These are phyloP conservation scores for Exaiptasia diaphana DNA, from an alignment of 64 coral and sea anemone species.

Conservation along the genomic window DNA sequence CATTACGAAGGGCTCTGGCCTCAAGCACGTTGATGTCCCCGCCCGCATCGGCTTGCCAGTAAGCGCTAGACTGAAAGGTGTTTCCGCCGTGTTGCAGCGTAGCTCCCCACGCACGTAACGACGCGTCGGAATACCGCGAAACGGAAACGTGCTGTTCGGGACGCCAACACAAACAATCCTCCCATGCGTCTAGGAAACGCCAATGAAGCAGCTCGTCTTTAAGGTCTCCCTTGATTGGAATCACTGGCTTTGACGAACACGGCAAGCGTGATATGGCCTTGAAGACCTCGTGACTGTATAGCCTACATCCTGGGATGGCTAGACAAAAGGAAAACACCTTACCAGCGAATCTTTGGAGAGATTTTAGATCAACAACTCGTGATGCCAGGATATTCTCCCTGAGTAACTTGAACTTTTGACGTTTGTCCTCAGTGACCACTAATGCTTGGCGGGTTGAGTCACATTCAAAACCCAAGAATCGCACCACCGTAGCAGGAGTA, in stretches of 20 bases:
- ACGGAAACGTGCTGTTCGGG: not conserved
- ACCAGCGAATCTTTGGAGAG: constrained; percentile 37
- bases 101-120: constrained; percentile 20
- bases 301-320: constrained; percentile 3
- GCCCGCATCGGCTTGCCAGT: not conserved
- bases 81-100: not conserved
- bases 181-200: constrained; percentile 36
- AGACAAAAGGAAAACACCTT: constrained; percentile 46
- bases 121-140: constrained; percentile 20
- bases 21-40: constrained; percentile 6
- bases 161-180: constrained; percentile 33
- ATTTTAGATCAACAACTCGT: not conserved
- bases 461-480: constrained; percentile 31
- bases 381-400: not conserved
- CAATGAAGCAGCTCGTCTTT: constrained; percentile 12
- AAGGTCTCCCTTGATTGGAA: not conserved
- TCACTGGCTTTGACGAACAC: not conserved
- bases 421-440: constrained; percentile 13
- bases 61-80: not conserved
- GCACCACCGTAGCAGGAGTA: not conserved
- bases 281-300: constrained; percentile 6
- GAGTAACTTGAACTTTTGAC: not conserved
- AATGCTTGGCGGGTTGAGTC: constrained; percentile 2
- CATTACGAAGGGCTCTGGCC: not conserved
- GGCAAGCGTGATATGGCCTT: not conserved